Evolutionary conservation across 2,113 vertebrate species (phyloP).

Genomic region (Centropus unirufus): DNA sequence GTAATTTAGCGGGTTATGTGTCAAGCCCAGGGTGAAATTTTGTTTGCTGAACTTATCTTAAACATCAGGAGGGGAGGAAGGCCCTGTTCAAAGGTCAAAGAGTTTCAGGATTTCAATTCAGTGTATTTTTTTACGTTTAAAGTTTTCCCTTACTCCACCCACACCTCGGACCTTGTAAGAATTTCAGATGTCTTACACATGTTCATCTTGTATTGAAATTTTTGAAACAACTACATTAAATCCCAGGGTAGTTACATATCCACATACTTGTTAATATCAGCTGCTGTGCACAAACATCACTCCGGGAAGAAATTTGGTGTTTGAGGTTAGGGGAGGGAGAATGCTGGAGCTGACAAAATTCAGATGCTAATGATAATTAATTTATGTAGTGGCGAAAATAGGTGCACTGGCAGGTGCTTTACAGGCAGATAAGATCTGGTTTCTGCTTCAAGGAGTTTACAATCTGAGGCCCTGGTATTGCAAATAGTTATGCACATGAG

Average conservation of each 20-base stretch:
- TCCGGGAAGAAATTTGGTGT: neutral
- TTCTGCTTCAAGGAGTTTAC: constrained; percentile 60
- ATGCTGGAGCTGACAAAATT: constrained; percentile 52
- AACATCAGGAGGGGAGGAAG: constrained; percentile 28
- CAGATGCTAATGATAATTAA: constrained; percentile 66
- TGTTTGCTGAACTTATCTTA: constrained; percentile 67
- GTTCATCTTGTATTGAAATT: neutral
- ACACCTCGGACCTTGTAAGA: neutral
- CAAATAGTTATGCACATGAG: constrained; percentile 30
- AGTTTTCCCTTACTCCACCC: neutral
- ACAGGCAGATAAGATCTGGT: constrained; percentile 64
- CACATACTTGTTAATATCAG: rapidly evolving
- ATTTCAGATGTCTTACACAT: neutral
- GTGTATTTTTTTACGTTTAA: constrained; percentile 8
- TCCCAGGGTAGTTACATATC: neutral
- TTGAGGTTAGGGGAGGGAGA: constrained; percentile 15
- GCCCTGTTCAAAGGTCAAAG: constrained; percentile 60
- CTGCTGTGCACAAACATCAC: neutral
- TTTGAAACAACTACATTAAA: neutral
- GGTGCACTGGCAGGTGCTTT: constrained; percentile 59
- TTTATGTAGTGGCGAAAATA: constrained; percentile 67
- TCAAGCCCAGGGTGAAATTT: constrained; percentile 62
- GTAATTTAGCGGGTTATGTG: constrained; percentile 37
- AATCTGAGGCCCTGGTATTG: constrained; percentile 21
- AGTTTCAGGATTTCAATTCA: constrained; percentile 50